A percentile compares a stretch with the other conserved stretches of the same genome.
phyloP scores from a whole-genome alignment of 2,113 vertebrate genomes.

The Athene cunicularia region DNA sequence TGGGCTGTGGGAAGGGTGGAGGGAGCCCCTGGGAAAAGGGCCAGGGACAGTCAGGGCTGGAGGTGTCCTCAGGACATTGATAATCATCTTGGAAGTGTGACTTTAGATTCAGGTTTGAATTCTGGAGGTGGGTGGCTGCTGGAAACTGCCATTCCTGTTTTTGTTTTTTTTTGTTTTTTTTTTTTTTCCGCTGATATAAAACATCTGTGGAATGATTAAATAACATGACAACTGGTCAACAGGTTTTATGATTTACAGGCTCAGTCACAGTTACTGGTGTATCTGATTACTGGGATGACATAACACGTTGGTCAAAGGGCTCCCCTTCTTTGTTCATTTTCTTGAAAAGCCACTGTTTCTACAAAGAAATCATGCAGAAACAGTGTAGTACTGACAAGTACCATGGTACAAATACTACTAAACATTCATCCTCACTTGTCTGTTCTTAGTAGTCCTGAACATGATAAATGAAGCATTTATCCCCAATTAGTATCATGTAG shows the following conservation, averaged over 20 bases:
- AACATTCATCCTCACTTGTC: background rate
- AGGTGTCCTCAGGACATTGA: background rate
- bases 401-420: background rate
- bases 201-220: background rate
- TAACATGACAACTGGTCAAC: background rate
- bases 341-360: background rate
- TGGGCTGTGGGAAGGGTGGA: rapidly evolving
- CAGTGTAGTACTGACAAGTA: background rate
- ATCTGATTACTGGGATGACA: background rate
- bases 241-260: background rate
- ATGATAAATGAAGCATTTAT: background rate
- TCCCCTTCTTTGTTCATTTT: background rate
- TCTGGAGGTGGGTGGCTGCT: background rate
- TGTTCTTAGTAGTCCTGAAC: background rate
- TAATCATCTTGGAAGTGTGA: background rate
- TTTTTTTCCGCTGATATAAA: background rate
- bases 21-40: background rate
- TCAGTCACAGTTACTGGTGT: background rate
- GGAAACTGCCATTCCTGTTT: background rate
- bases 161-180: background rate
- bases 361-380: background rate
- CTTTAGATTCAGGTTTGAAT: background rate
- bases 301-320: background rate
- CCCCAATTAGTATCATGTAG: background rate
- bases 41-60: background rate